Evolutionary conservation across 2,797 vertebrate species (phyloP).

Genomic region (Scomberomorus guttatus): DNA sequence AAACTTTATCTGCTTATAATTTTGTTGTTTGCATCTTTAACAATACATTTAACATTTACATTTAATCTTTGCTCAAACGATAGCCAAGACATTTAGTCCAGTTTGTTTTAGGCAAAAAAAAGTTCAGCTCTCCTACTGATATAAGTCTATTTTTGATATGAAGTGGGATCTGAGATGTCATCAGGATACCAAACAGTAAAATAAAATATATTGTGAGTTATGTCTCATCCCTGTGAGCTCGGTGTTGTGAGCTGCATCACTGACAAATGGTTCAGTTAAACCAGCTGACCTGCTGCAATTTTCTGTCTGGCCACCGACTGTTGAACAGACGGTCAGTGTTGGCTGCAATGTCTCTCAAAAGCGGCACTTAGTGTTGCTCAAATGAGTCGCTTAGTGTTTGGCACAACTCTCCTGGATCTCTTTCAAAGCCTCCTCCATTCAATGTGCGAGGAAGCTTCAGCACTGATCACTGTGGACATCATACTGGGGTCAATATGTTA

Average conservation of each 20-base stretch:
- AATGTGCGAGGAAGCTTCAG: slow-evolving; percentile 7
- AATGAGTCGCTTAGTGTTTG: slow-evolving; percentile 52
- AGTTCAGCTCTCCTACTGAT: background rate
- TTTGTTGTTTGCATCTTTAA: background rate
- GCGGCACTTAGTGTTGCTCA: slow-evolving; percentile 32
- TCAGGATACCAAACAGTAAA: background rate
- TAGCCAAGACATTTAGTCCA: too few species aligned
- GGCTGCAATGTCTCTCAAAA: slow-evolving; percentile 31
- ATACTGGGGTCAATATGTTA: slow-evolving; percentile 1
- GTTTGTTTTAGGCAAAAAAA: background rate
- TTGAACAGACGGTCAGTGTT: slow-evolving; percentile 43
- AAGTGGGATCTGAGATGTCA: background rate
- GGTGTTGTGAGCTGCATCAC: background rate
- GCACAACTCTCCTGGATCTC: slow-evolving; percentile 37
- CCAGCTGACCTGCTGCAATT: slow-evolving; percentile 11
- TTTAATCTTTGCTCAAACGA: too few species aligned
- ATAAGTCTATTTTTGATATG: background rate
- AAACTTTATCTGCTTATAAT: background rate
- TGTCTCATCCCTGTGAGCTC: background rate
- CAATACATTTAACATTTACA: background rate
- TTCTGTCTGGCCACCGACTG: slow-evolving; percentile 35
- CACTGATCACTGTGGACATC: background rate
- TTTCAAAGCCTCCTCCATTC: slow-evolving; percentile 28
- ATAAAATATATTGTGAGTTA: background rate
- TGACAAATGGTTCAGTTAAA: slow-evolving; percentile 3